Base-by-base conservation (phyloP, 2,797 vertebrate genomes). In the Chrysocyon brachyurus region DNA sequence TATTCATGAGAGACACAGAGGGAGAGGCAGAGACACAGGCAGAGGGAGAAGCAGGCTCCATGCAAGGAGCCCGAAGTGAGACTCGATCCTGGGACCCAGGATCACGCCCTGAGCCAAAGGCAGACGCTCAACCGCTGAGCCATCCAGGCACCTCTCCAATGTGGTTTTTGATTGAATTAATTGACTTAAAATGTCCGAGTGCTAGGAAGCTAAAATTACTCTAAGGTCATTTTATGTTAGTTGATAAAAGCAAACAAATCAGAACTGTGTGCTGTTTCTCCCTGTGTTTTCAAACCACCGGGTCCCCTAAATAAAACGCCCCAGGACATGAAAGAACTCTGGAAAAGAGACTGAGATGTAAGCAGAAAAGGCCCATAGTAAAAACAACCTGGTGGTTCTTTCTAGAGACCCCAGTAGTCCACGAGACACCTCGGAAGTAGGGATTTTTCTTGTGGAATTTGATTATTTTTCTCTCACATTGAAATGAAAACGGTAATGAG, bases 131-230 rank as follows among this genome's bases (percentile, higher is more conserved):
- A 46, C 40, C 6, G 6, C 40, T 46, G 40, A 46, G 40, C 40
- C 40, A 46, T 46, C 40, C 40, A 46, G 40, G 40, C 40, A 46
- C 6, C 40, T 46, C 40, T 46, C 40, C 73, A 72, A 64, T 0
- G 0, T n/a, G 66, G 66, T n/a, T 82, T 96, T 94, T 77, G 68
- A 66, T 89, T 57, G 73, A 70, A 78, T 79, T 31, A 64, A 97
- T 97, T 94, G 40, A 66, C 61, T 97, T 75, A 97, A 96, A 96
- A 90, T n/a, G 14, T 57, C 91, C 94, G 87, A 79, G n/a, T 61
- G 70, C n/a, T 57, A 52, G 75, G n/a, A 79, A 82, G 92, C 28
- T 66, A 93, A 97, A 96, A 56, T 94, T 79, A 59, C 49, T 94
- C 94, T 92, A 84, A 87, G 1, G 2, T 68, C 89, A 84, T 92